A percentile compares a stretch with the other conserved stretches of the same genome.
Conservation (phyloP, 2,113 vertebrate genomes). For the Phalacrocorax carbo region DNA sequence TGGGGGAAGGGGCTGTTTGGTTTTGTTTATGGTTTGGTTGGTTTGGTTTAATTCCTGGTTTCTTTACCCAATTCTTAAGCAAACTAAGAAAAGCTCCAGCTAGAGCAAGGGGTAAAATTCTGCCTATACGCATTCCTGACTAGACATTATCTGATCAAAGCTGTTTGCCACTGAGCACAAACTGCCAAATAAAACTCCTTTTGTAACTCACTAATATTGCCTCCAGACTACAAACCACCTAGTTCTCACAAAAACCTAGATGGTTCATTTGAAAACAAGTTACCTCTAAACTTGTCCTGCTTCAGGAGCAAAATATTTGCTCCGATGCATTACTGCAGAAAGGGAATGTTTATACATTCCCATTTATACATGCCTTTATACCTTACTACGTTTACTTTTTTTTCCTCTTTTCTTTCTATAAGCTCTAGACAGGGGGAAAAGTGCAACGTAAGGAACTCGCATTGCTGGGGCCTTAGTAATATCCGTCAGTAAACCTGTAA, state of each 20-base stretch:
- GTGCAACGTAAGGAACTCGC: conserved; percentile 58
- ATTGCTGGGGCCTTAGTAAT: conserved; percentile 78
- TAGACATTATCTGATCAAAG: not conserved
- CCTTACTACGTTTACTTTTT: not conserved
- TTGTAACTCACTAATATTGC: conserved; percentile 68
- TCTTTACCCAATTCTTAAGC: not conserved
- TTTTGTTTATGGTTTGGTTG: not conserved
- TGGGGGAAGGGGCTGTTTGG: not conserved
- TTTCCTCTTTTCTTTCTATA: not conserved
- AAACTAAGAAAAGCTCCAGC: not conserved
- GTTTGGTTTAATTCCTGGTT: not conserved
- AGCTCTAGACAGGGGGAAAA: conserved; percentile 62
- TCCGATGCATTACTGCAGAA: conserved; percentile 12
- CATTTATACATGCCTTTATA: not conserved
- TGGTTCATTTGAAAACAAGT: conserved; percentile 40
- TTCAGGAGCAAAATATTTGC: conserved; percentile 12
- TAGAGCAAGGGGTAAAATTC: not conserved
- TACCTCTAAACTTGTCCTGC: not conserved
- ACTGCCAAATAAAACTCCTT: conserved; percentile 64
- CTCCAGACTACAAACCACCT: conserved; percentile 41
- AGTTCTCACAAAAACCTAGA: not conserved
- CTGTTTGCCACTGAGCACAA: conserved; percentile 39
- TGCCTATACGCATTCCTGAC: not conserved
- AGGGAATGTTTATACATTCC: too few species aligned
- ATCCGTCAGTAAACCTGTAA: conserved; percentile 82